These are phyloP conservation scores for Amiota minor DNA, from an alignment of 2,888 invertebrate genomes.

Conservation along the genomic window DNA sequence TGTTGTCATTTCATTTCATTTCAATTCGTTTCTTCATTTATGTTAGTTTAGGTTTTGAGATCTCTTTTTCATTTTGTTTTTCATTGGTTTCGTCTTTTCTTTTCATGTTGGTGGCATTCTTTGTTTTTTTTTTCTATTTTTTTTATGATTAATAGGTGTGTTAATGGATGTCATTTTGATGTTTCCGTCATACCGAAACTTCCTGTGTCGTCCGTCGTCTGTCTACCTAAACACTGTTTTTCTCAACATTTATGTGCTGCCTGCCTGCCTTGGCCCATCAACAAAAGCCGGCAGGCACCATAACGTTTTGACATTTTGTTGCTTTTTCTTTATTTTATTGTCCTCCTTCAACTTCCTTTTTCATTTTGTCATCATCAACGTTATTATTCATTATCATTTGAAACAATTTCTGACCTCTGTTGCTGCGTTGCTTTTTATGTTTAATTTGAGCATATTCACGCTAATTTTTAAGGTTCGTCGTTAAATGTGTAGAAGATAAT, in stretches of 20 bases:
- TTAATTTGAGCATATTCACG: constrained; percentile 65
- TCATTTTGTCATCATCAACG: too few relatives aligned
- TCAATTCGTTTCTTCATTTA: constrained; percentile 37
- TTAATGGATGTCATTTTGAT: constrained; percentile 71
- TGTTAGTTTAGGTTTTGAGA: constrained; percentile 34
- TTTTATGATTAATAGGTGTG: constrained; percentile 71
- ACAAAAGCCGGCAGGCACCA: background rate
- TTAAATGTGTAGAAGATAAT: constrained; percentile 68
- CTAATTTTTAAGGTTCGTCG: constrained; percentile 65
- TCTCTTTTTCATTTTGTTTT: constrained; percentile 19
- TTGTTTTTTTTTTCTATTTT: constrained; percentile 29
- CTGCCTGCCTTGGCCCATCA: constrained; percentile 9
- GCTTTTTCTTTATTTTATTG: background rate
- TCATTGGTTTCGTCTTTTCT: background rate
- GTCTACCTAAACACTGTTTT: constrained; percentile 38
- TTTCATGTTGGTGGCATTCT: background rate
- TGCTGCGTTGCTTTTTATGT: constrained; percentile 52
- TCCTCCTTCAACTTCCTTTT: too few relatives aligned
- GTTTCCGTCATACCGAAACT: constrained; percentile 53
- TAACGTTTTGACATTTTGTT: background rate
- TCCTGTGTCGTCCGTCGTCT: constrained; percentile 58
- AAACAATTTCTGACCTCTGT: constrained; percentile 10
- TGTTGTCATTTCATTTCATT: constrained; percentile 37
- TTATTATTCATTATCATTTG: too few relatives aligned
- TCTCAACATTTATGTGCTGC: background rate